Conservation (phyloP, 2,113 vertebrate species). For the Neodon shergylaensis region DNA sequence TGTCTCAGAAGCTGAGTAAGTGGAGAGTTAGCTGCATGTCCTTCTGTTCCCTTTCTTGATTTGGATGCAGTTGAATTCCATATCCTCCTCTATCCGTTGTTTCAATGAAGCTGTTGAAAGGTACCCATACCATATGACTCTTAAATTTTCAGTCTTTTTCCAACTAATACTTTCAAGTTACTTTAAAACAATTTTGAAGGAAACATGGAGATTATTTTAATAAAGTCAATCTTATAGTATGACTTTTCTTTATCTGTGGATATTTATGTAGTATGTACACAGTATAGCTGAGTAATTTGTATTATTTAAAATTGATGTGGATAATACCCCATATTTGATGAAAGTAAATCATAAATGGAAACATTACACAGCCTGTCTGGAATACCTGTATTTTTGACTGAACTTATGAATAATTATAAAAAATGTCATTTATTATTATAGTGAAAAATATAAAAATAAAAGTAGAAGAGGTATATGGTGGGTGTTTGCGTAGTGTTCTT, state of each 20-base stretch:
- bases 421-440: conserved; percentile 2
- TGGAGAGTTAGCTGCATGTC: background rate
- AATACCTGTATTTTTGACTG: background rate
- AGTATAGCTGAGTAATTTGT: background rate
- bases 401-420: background rate
- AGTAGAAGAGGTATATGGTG: background rate
- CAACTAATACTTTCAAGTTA: background rate
- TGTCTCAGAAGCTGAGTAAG: conserved; percentile 6
- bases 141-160: background rate
- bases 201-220: background rate
- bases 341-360: conserved; percentile 27
- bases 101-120: background rate
- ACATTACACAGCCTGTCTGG: background rate
- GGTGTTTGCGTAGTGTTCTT: background rate
- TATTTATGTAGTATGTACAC: background rate
- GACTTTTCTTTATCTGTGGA: conserved; percentile 11
- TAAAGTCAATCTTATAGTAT: background rate
- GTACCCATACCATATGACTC: background rate
- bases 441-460: conserved; percentile 46
- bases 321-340: background rate
- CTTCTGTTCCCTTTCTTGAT: background rate
- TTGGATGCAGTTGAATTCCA: background rate
- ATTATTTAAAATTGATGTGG: background rate
- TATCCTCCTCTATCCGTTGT: background rate
- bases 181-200: conserved; percentile 21